Evolutionary conservation across 2,797 vertebrate genomes (phyloP), one percentile per base, ranked within the genome.

Genomic region (Echiichthys vipera): DNA sequence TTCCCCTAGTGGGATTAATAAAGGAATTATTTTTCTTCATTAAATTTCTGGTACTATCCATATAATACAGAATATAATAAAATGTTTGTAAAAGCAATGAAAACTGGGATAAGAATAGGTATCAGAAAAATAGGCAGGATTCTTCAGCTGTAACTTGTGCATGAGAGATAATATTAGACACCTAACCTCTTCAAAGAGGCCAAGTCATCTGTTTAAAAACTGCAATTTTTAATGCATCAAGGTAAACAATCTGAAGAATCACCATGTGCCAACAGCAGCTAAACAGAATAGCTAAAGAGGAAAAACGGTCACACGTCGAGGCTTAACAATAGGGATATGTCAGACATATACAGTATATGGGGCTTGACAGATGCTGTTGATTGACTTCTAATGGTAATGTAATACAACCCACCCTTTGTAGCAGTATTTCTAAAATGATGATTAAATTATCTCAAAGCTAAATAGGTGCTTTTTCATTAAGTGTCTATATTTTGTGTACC

Each of bases 261-360:
- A 17, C 5, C 9, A 10, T 12, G 15, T 63, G 30, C 36, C 17
- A 7, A 15, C 55, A 10, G 27, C 10, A 4, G 29, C 45, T 15
- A 55, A 39, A 65, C 18, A 62, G 4, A 46, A 5, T 7, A 17
- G 22, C 25, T 50, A 8, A 42, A 70, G 59, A 58, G 6, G 18
- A 25, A 40, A 18, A 36, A 42, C 6, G 5, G 24, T 39, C 47
- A 30, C 25, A 37, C 15, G 43, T 27, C 51, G n/a, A 69, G 40
- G 15, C 54, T 27, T 12, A 51, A 57, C n/a, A 65, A 59, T 40
- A 36, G 17, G 56, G 7, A 71, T 59, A 25, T 74, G 57, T 42
- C 29, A 22, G 14, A 25, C 34, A 25, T 45, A 17, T 59, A 47
- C 2, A 45, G 37, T 47, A 39, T 24, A 18, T 17, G 5, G 12